phyloP scores from a whole-genome alignment of 1,140 invertebrate species.

The Drosophila guanche region DNA sequence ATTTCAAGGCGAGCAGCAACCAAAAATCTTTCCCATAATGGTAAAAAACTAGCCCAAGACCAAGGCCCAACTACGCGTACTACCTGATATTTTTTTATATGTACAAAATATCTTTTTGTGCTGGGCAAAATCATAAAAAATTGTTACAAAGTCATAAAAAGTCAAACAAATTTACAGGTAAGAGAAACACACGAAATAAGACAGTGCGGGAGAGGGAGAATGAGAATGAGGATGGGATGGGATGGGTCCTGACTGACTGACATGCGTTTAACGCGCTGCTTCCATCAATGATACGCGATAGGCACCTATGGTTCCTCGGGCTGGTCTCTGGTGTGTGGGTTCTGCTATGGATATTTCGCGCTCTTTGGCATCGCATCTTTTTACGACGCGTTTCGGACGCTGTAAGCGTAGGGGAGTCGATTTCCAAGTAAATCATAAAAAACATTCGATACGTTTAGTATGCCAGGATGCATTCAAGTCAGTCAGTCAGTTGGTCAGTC shows the following conservation, averaged over 20 bases:
- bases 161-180: slow-evolving; percentile 60
- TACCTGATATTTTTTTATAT: slow-evolving; percentile 47
- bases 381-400: slow-evolving; percentile 51
- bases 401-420: slow-evolving; percentile 55
- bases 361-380: slow-evolving; percentile 47
- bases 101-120: slow-evolving; percentile 54
- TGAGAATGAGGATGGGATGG: too few relatives aligned
- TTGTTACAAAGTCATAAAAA: slow-evolving; percentile 81
- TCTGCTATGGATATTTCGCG: slow-evolving; percentile 37
- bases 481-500: slow-evolving; percentile 18
- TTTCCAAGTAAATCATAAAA: slow-evolving; percentile 81
- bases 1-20: slow-evolving; percentile 50
- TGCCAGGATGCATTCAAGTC: slow-evolving; percentile 16
- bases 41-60: slow-evolving; percentile 47
- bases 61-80: not conserved
- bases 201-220: not conserved
- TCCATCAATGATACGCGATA: slow-evolving; percentile 60
- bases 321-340: not conserved
- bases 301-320: slow-evolving; percentile 41
- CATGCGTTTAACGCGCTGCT: slow-evolving; percentile 63
- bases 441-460: slow-evolving; percentile 56
- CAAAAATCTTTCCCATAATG: slow-evolving; percentile 32
- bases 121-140: slow-evolving; percentile 74
- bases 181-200: slow-evolving; percentile 1
- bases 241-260: slow-evolving; percentile 49